Conservation (phyloP, 2,797 vertebrate species). For the Momotus momota region DNA sequence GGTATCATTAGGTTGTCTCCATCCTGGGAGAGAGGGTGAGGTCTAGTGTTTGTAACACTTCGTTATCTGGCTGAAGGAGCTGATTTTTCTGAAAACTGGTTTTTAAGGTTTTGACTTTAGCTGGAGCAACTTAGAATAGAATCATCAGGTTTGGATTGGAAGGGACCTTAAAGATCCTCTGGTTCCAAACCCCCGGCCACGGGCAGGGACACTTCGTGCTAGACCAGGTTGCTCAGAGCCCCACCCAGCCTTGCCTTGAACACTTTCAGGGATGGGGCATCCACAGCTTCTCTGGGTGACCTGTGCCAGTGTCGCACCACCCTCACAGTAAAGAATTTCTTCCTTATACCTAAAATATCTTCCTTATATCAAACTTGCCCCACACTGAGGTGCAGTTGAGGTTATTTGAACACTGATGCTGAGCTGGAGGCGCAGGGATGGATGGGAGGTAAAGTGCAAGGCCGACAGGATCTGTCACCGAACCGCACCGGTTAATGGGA, state of each 20-base stretch:
- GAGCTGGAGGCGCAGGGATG: background rate
- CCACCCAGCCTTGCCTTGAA: background rate
- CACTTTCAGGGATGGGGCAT: background rate
- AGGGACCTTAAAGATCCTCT: background rate
- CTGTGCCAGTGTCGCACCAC: background rate
- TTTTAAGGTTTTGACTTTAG: background rate
- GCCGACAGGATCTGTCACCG: background rate
- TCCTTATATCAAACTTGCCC: background rate
- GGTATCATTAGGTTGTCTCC: background rate
- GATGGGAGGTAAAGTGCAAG: background rate
- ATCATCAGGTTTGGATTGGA: background rate
- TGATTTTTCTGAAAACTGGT: background rate
- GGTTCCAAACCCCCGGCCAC: background rate
- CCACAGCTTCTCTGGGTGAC: background rate
- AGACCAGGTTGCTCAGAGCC: background rate
- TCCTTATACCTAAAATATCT: background rate
- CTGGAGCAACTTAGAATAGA: background rate
- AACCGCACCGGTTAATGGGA: background rate
- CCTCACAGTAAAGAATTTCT: background rate
- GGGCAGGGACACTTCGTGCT: no score
- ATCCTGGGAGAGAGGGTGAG: background rate
- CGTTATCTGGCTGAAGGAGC: background rate
- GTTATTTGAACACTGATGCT: background rate
- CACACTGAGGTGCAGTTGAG: accelerated
- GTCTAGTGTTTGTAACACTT: background rate